Percentiles rank a stretch among this genome's conserved stretches.
These are phyloP conservation scores for Trachymyrmex septentrionalis DNA, from an alignment of 1,140 invertebrate species.

Conservation along the genomic window DNA sequence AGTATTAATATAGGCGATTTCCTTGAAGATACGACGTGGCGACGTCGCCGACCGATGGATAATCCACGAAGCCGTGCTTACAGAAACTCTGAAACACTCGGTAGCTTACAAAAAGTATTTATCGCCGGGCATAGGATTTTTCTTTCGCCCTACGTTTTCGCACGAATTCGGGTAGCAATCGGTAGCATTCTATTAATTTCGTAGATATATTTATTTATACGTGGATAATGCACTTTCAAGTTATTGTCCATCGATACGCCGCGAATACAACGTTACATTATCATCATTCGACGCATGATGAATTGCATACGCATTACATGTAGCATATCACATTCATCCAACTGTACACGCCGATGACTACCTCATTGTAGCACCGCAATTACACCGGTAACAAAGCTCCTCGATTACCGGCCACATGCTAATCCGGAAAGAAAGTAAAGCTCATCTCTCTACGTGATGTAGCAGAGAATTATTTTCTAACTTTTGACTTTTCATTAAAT, in stretches of 20 bases:
- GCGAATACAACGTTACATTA: conserved; percentile 34
- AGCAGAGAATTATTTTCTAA: not conserved
- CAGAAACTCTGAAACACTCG: conserved; percentile 12
- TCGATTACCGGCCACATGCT: conserved; percentile 1
- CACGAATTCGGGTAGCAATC: conserved; percentile 19
- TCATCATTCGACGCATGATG: conserved; percentile 23
- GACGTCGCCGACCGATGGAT: not conserved
- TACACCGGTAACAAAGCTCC: conserved; percentile 40
- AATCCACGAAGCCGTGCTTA: not conserved
- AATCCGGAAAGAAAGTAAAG: conserved; percentile 3
- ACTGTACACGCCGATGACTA: not conserved
- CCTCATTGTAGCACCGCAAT: conserved; percentile 25
- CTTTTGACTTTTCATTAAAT: not conserved
- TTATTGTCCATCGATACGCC: conserved; percentile 9
- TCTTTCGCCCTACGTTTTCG: not conserved
- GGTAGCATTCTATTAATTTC: not conserved
- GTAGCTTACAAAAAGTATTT: conserved; percentile 41
- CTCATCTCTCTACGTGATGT: too few relatives aligned
- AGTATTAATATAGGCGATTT: conserved; percentile 67
- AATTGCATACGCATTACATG: conserved; percentile 23
- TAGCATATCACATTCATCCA: conserved; percentile 1
- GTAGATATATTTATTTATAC: conserved; percentile 15
- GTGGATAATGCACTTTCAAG: not conserved
- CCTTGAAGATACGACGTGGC: conserved; percentile 19
- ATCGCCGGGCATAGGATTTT: not conserved